Evolutionary conservation across 2,113 vertebrate genomes (phyloP), one percentile per base, ranked within the genome.

Genomic region (Laticauda colubrina): DNA sequence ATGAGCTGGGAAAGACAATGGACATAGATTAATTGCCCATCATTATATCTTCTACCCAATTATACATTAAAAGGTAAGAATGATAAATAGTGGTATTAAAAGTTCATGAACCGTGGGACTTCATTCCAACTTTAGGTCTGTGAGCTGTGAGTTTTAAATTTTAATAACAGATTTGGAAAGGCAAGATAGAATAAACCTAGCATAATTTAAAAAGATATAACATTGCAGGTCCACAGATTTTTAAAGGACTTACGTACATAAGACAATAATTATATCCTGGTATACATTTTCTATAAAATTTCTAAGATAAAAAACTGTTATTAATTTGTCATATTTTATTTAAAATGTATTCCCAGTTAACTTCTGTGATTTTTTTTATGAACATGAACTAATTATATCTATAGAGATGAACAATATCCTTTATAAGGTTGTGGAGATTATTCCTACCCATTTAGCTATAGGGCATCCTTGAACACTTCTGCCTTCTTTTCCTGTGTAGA

Each of bases 401-500:
- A 14, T 23, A 61, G 10, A 1, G 12, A 8, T 48, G 23, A 86
- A 61, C 15, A 57, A 24, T 1, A 57, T 51, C 56, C 8, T 64
- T 51, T 23, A 64, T 61, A 90, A 18, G 3, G 4, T n/a, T 89
- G 45, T 75, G 56, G 85, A 48, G 61, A 94, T 88, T 88, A 96
- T 69, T 96, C 98, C 98, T 98, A 99, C 99, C 99, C 99, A 99
- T 98, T 99, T 99, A 91, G 99, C 99, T 97, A 99, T 99, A 90
- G 99, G 99, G 94, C 99, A 99, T 93, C 99, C 99, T 97, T 99
- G 99, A 96, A 98, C 98, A 96, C 99, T 99, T 96, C 99, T 99
- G 93, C 99, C 99, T 97, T 99, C 99, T 97, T 99, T 99, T 95
- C 99, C 99, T 94, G 99, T 99, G 97, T 99, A 99, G 95, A 99